These are phyloP conservation scores for Macquaria australasica DNA, from an alignment of 2,113 vertebrate genomes.

Conservation along the genomic window DNA sequence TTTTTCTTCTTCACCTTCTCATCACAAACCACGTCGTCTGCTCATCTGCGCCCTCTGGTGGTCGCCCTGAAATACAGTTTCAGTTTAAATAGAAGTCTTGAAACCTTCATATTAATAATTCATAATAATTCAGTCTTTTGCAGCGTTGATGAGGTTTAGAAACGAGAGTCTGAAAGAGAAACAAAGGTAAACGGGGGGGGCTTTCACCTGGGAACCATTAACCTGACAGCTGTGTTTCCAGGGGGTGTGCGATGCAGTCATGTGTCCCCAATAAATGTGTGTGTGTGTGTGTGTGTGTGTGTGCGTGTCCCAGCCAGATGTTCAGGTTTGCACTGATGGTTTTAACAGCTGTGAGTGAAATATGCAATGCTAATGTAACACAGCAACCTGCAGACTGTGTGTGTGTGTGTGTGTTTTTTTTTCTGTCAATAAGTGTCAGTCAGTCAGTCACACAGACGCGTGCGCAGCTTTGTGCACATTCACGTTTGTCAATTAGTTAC, in stretches of 20 bases:
- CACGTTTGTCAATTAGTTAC: too few relatives aligned
- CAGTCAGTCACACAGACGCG: not conserved
- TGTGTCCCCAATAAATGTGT: constrained; percentile 70
- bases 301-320: constrained; percentile 68
- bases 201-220: constrained; percentile 67
- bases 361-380: constrained; percentile 71
- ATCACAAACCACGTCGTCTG: not conserved
- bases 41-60: not conserved
- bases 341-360: constrained; percentile 69
- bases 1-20: too few relatives aligned
- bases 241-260: constrained; percentile 49
- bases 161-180: not conserved
- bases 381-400: constrained; percentile 39
- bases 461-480: too few relatives aligned
- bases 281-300: too few relatives aligned
- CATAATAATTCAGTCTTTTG: not conserved
- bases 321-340: constrained; percentile 56
- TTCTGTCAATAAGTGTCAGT: not conserved
- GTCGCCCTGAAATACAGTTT: not conserved
- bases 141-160: not conserved
- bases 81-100: not conserved
- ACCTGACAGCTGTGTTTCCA: constrained; percentile 67
- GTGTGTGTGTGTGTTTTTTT: not conserved
- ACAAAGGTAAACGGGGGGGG: not conserved
- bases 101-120: too few relatives aligned